These are phyloP conservation scores for Sapajus apella DNA, from an alignment of 2,113 vertebrate species.

Conservation along the genomic window DNA sequence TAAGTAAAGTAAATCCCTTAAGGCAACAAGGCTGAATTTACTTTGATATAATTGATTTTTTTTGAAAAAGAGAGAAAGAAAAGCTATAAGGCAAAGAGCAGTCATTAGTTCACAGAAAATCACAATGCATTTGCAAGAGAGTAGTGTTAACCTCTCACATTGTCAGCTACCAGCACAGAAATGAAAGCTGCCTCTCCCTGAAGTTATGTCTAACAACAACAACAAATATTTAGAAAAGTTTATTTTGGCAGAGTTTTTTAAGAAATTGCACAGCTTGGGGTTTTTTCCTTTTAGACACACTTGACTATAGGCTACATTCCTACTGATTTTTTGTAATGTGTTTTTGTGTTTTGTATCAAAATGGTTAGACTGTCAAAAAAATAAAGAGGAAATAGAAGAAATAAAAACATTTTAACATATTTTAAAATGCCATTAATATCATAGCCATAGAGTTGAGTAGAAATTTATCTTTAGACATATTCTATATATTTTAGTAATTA, in stretches of 20 bases:
- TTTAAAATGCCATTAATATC: neutral
- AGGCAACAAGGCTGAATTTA: neutral
- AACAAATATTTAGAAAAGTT: neutral
- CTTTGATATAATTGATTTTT: constrained; percentile 30
- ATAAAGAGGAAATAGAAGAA: neutral
- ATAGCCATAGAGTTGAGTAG: neutral
- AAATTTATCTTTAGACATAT: neutral
- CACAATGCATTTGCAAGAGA: neutral
- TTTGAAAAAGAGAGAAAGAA: neutral
- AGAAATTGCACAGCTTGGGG: neutral
- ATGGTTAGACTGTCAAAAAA: neutral
- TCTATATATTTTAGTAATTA: neutral
- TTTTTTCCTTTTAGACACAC: neutral
- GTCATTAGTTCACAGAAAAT: constrained; percentile 9
- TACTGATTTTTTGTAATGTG: neutral
- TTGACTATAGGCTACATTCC: neutral
- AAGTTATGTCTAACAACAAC: neutral
- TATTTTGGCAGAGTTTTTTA: neutral
- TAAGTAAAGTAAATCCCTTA: neutral
- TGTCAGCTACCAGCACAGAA: neutral
- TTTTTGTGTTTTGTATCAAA: neutral
- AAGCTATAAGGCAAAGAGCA: neutral
- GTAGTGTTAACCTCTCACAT: neutral
- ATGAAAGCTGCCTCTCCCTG: neutral
- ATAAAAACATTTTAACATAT: neutral